Conservation (phyloP, 2,888 invertebrate genomes). For the Agrochola lota region DNA sequence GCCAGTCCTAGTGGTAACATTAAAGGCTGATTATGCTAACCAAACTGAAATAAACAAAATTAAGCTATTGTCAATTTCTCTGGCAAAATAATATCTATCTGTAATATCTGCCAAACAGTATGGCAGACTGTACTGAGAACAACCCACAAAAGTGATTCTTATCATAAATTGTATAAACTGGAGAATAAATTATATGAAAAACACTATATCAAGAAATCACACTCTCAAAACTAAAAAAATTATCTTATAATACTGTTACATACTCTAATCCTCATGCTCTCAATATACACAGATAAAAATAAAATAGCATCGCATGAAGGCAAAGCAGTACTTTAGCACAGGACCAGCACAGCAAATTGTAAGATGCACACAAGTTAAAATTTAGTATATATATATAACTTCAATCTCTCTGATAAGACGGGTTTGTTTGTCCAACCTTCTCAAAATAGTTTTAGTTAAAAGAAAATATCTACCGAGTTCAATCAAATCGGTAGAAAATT, state of each 20-base stretch:
- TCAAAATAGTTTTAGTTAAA: not conserved
- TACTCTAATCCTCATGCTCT: not conserved
- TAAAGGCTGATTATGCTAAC: too few species aligned
- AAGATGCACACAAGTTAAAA: not conserved
- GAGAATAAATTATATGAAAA: not conserved
- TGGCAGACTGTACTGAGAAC: too few species aligned
- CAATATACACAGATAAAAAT: not conserved
- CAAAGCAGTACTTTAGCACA: slow-evolving; percentile 30
- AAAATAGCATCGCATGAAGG: not conserved
- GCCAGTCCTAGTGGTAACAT: too few species aligned
- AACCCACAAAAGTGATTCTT: too few species aligned
- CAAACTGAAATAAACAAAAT: too few species aligned
- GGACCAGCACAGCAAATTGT: slow-evolving; percentile 36
- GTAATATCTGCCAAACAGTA: too few species aligned
- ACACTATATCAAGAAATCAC: not conserved
- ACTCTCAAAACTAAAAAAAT: not conserved
- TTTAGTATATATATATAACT: not conserved
- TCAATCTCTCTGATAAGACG: not conserved
- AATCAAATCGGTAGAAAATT: not conserved
- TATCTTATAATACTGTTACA: not conserved
- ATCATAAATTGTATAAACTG: not conserved
- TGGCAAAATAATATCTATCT: too few species aligned
- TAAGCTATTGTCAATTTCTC: too few species aligned
- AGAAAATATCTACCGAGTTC: not conserved
- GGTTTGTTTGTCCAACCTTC: not conserved